phyloP scores from a whole-genome alignment of 2,113 vertebrate species.

The Azemiops feae region DNA sequence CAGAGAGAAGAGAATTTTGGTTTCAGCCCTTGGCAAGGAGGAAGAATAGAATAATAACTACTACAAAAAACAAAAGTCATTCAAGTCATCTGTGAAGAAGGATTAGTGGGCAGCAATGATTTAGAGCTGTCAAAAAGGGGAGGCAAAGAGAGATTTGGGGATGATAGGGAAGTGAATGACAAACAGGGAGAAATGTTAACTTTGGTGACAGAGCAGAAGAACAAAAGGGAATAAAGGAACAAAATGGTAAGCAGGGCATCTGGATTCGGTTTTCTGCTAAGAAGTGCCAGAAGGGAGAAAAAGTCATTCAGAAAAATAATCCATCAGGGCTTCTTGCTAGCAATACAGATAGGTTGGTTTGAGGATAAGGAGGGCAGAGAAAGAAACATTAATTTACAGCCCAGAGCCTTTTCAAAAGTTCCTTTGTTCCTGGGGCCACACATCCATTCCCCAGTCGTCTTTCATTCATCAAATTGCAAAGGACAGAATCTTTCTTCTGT shows the following conservation, averaged over 20 bases:
- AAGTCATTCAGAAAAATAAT: conserved; percentile 5
- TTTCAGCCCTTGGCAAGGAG: not conserved
- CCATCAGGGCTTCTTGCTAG: not conserved
- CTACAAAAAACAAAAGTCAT: not conserved
- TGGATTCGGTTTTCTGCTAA: not conserved
- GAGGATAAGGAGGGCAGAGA: not conserved
- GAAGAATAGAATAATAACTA: not conserved
- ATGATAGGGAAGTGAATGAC: not conserved
- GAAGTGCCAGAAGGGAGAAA: conserved; percentile 27
- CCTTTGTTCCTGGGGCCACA: conserved; percentile 42
- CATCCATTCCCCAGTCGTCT: not conserved
- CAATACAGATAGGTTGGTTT: not conserved
- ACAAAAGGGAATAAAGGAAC: not conserved
- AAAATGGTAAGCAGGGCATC: not conserved
- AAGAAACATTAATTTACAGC: conserved; percentile 27
- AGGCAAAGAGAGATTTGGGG: not conserved
- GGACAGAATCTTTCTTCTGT: not conserved
- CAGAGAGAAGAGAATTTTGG: accelerated
- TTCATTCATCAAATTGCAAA: conserved; percentile 15
- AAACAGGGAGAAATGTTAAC: not conserved
- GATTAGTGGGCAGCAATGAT: no score
- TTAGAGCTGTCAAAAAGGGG: not conserved
- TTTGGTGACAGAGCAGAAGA: conserved; percentile 9
- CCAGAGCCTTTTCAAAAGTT: conserved; percentile 31
- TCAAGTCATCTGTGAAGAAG: not conserved